phyloP scores from a whole-genome alignment of 1,140 invertebrate genomes.

The Anagrus nilaparvatae region DNA sequence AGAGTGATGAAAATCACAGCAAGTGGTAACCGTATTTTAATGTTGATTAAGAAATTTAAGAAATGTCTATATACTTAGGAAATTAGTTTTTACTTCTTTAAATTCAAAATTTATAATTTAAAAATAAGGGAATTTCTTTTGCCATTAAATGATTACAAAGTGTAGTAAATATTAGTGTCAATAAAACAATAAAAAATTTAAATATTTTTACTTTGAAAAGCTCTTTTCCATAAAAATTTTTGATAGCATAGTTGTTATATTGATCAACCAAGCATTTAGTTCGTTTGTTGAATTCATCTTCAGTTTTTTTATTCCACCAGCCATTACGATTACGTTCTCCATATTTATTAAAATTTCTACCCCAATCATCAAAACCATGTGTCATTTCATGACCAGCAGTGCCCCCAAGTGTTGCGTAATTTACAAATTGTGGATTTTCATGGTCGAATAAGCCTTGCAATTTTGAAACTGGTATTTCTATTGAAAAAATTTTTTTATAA shows the following conservation, averaged over 20 bases:
- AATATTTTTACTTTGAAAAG: too few relatives aligned
- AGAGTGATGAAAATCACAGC: too few relatives aligned
- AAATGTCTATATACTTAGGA: too few relatives aligned
- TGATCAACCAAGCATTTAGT: constrained; percentile 83
- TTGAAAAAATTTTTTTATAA: too few relatives aligned
- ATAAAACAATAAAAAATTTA: too few relatives aligned
- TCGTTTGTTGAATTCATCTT: constrained; percentile 55
- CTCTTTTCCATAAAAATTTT: constrained; percentile 44
- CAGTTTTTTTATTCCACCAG: constrained; percentile 81
- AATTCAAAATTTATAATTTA: too few relatives aligned
- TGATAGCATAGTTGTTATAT: constrained; percentile 63
- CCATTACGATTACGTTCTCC: constrained; percentile 61
- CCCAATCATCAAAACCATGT: constrained; percentile 74
- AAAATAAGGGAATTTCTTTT: too few relatives aligned
- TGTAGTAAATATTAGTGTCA: too few relatives aligned
- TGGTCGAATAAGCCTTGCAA: constrained; percentile 61
- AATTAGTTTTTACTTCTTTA: too few relatives aligned
- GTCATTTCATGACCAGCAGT: constrained; percentile 79
- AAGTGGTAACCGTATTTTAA: too few relatives aligned
- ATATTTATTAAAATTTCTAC: constrained; percentile 60
- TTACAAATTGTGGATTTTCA: constrained; percentile 60
- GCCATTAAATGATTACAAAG: too few relatives aligned
- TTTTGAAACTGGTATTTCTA: constrained; percentile 67
- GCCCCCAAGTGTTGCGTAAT: constrained; percentile 63
- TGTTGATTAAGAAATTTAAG: too few relatives aligned